Evolutionary conservation across 2,888 invertebrate genomes (phyloP).

Genomic region (Lampropteryx suffumata): DNA sequence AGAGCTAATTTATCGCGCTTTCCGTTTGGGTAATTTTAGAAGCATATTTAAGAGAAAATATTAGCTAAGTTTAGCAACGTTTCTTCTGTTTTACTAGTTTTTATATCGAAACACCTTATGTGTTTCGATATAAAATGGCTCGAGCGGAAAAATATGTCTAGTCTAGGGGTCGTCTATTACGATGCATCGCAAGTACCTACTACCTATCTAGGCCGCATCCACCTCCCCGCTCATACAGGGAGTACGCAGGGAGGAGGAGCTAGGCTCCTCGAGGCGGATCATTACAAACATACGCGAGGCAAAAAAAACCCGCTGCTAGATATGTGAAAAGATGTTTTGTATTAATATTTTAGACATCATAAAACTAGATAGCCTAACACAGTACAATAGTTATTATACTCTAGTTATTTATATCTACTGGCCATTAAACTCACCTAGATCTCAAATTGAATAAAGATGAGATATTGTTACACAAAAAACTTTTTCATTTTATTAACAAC

Average conservation of each 20-base stretch:
- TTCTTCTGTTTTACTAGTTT: conserved; percentile 10
- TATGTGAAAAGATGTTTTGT: no score
- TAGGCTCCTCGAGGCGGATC: no score
- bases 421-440: not conserved
- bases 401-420: no score
- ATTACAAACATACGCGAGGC: no score
- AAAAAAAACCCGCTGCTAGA: no score
- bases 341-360: no score
- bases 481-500: conserved; percentile 9
- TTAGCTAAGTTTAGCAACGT: conserved; percentile 12
- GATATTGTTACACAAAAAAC: conserved; percentile 1
- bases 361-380: no score
- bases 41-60: conserved; percentile 12
- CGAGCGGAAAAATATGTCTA: conserved; percentile 3
- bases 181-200: not conserved
- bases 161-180: conserved; percentile 4
- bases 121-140: no score
- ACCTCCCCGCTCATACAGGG: no score
- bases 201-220: no score
- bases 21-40: conserved; percentile 3
- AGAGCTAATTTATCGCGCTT: conserved; percentile 19
- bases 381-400: no score
- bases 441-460: not conserved
- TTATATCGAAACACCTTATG: conserved; percentile 8
- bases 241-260: no score